Base-by-base conservation (phyloP, 1,140 invertebrate species). In the Cyrtorhinus lividipennis region DNA sequence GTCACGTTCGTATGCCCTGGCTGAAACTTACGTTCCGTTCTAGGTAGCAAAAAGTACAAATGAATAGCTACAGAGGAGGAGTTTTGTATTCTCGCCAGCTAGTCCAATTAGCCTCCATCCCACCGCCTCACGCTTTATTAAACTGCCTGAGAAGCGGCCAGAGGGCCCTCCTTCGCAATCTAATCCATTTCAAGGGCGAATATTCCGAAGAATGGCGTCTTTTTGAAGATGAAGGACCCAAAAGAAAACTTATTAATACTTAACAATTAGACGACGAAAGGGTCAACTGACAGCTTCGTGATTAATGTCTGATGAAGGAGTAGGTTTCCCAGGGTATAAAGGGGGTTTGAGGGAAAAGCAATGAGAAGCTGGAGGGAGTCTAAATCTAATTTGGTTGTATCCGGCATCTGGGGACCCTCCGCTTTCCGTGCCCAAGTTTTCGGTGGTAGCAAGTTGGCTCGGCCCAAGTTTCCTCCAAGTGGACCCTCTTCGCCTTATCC, bases 191-290 rank as follows among this genome's bases (percentile, higher is more conserved):
- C n/a, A n/a, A n/a, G n/a, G n/a, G n/a, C n/a, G n/a, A n/a, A 38
- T 15, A 38, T 38, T 38, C 15, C 30, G 15, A 38, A 38, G 30
- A 38, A 38, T 38, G 30, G 30, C 30, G 15, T 38, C 30, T 38
- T 38, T n/a, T n/a, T n/a, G n/a, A n/a, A n/a, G n/a, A n/a, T n/a
- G n/a, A n/a, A n/a, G n/a, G n/a, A n/a, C n/a, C n/a, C n/a, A n/a
- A 44, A 44, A 20, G 5, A 20, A 53, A 25, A 46, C 56, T 58
- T 63, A 63, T 63, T 63, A 63, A 63, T 63, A 63, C 56, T 30
- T 56, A 63, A 63, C 62, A 63, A 63, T 63, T 63, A 63, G 30
- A 59, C 24, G 30, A 59, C 24, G 60, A 24, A 61, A 23, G 45
- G 61, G 61, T 46, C 24, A 56, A 53, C 30, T 62, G 62, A 58